Evolutionary conservation across 2,797 vertebrate species (phyloP).

Genomic region (Petrocephalus sullivani): DNA sequence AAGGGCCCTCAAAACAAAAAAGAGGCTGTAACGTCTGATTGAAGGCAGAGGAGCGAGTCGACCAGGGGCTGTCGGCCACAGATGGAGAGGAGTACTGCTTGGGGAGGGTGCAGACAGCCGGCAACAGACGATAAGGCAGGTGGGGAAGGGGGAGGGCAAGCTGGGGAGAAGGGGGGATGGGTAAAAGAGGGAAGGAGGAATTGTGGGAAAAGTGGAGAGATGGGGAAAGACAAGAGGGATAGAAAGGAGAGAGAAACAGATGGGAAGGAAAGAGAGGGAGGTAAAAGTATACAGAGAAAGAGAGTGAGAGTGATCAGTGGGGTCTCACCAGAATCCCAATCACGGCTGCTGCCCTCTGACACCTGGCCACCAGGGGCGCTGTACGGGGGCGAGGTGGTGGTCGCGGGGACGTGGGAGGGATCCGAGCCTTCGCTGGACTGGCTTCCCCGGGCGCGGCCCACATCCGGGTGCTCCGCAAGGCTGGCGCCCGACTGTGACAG

Average conservation of each 20-base stretch:
- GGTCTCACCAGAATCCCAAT: constrained; percentile 67
- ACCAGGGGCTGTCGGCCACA: background rate
- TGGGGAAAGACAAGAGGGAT: too few relatives aligned
- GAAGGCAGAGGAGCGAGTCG: background rate
- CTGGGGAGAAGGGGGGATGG: background rate
- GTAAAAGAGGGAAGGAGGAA: background rate
- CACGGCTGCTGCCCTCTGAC: constrained; percentile 69
- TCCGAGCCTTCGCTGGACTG: constrained; percentile 78
- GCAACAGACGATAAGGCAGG: background rate
- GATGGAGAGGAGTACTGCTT: background rate
- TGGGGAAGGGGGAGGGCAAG: background rate
- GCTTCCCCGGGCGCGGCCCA: constrained; percentile 67
- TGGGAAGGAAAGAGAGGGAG: background rate
- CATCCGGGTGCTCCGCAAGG: constrained; percentile 72
- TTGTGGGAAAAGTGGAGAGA: background rate
- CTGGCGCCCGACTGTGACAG: constrained; percentile 68
- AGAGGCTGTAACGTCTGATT: background rate
- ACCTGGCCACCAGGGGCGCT: constrained; percentile 45
- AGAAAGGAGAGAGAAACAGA: background rate
- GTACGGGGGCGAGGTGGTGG: constrained; percentile 61
- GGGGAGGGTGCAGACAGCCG: background rate
- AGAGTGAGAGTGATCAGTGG: background rate
- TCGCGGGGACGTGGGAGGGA: constrained; percentile 53
- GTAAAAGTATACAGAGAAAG: too few relatives aligned
- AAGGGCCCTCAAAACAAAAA: background rate